Evolutionary conservation across 2,113 vertebrate genomes (phyloP), one percentile per base, ranked within the genome.

Genomic region (Dipodomys merriami): DNA sequence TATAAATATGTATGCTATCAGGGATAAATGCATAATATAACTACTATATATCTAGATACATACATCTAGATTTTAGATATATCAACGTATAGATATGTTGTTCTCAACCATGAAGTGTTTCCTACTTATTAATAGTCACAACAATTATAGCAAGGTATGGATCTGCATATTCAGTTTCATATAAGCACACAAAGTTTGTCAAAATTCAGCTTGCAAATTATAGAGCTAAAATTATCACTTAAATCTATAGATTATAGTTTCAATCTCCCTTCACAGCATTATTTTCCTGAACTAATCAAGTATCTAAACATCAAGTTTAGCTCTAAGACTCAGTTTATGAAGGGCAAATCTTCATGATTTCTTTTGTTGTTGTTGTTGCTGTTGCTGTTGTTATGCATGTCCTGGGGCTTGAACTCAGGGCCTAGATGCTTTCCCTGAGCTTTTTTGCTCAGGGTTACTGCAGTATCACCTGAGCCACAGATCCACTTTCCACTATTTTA

Each of bases 131-230:
- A 25, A 86, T 65, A 29, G 84, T 73, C 39, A 60, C 29, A 39
- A 74, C 25, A 83, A 62, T 19, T 64, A 49, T 72, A 86, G 1
- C 11, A 78, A 2, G 25, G 8, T 87, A 73, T 77, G 6, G 2
- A 60, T 49, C 33, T 84, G 10, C 6, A 81, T 29, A n/a, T n/a
- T 84, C 23, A 22, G 29, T 77, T 76, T 91, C 80, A 77, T 30
- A n/a, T 11, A 3, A 84, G 71, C 7, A 87, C 49, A 67, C 1
- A 82, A 64, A 94, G 35, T 19, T 74, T 74, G 4, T 53, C 65
- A 86, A 89, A 91, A 91, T 53, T 84, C 65, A 57, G 2, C 91
- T 44, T 91, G 7, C 90, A 74, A 88, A 62, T 77, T 53, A 85
- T 6, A 90, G 29, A 91, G 19, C 12, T 29, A 30, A 80, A 64